phyloP scores from a whole-genome alignment of 2,888 invertebrate species.

The Byasa hedistus region DNA sequence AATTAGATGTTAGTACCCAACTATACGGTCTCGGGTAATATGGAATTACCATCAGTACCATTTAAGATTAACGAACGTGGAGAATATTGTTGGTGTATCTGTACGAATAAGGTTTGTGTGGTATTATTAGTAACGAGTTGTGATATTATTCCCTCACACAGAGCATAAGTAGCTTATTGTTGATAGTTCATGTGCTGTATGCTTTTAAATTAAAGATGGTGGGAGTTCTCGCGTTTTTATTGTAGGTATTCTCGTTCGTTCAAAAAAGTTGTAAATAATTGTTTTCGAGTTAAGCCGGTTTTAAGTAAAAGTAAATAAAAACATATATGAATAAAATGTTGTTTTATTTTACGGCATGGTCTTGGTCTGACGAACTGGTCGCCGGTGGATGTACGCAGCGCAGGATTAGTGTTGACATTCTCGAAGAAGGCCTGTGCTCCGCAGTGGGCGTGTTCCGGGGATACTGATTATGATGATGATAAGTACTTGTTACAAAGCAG shows the following conservation, averaged over 20 bases:
- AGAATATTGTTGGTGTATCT: not conserved
- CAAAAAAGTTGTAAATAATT: slow-evolving; percentile 1
- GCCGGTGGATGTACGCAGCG: too few species aligned
- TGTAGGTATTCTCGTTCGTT: not conserved
- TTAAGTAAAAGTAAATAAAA: not conserved
- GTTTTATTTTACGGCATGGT: not conserved
- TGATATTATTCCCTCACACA: slow-evolving; percentile 2
- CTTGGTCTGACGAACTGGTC: too few species aligned
- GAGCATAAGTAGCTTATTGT: not conserved
- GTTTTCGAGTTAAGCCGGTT: not conserved
- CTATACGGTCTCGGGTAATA: too few species aligned
- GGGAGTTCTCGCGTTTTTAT: not conserved
- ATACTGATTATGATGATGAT: too few species aligned
- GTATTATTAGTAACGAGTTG: slow-evolving; percentile 5
- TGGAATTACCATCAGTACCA: too few species aligned
- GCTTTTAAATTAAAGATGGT: not conserved
- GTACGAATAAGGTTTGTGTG: not conserved
- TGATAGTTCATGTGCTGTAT: not conserved
- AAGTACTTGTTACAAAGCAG: too few species aligned
- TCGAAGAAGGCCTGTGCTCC: too few species aligned
- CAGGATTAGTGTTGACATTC: too few species aligned
- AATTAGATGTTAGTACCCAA: too few species aligned
- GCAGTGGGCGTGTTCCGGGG: too few species aligned
- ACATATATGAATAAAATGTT: not conserved
- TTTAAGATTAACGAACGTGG: not conserved